These are phyloP conservation scores for Caenorhabditis panamensis DNA, from an alignment of 2,888 invertebrate genomes.

Conservation along the genomic window DNA sequence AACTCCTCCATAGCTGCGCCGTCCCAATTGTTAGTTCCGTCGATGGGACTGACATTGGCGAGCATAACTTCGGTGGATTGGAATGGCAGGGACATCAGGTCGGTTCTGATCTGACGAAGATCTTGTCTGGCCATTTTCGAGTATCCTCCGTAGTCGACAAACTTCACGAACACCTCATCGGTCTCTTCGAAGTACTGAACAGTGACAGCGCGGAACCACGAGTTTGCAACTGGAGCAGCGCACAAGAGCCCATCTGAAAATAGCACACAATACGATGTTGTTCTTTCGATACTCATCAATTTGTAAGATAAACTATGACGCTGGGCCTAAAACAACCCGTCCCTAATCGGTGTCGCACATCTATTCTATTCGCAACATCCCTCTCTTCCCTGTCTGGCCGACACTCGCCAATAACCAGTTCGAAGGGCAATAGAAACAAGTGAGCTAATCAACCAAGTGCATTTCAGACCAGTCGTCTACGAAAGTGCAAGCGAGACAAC, in stretches of 20 bases:
- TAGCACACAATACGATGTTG: too few species aligned
- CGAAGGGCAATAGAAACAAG: conserved; percentile 19
- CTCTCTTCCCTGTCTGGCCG: not conserved
- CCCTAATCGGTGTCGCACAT: not conserved
- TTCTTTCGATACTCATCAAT: not conserved
- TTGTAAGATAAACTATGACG: not conserved
- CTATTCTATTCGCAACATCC: not conserved
- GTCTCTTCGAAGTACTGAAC: conserved; percentile 85
- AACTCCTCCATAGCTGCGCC: conserved; percentile 74
- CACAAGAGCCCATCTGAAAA: conserved; percentile 89
- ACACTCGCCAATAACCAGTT: conserved; percentile 30
- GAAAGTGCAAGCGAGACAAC: conserved; percentile 46
- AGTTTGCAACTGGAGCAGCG: conserved; percentile 89
- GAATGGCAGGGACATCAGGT: conserved; percentile 95
- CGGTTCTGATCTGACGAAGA: conserved; percentile 92
- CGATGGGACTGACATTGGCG: conserved; percentile 90
- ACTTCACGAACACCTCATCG: conserved; percentile 88
- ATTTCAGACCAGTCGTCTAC: conserved; percentile 27
- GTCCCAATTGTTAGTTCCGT: conserved; percentile 82
- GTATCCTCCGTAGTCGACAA: conserved; percentile 96
- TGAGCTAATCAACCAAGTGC: conserved; percentile 53
- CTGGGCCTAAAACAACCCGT: conserved; percentile 13
- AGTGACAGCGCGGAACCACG: conserved; percentile 93
- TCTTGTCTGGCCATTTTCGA: conserved; percentile 87
- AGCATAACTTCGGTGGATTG: conserved; percentile 96